Conservation (phyloP, 2,888 invertebrate species). For the Ellobium chinense region DNA sequence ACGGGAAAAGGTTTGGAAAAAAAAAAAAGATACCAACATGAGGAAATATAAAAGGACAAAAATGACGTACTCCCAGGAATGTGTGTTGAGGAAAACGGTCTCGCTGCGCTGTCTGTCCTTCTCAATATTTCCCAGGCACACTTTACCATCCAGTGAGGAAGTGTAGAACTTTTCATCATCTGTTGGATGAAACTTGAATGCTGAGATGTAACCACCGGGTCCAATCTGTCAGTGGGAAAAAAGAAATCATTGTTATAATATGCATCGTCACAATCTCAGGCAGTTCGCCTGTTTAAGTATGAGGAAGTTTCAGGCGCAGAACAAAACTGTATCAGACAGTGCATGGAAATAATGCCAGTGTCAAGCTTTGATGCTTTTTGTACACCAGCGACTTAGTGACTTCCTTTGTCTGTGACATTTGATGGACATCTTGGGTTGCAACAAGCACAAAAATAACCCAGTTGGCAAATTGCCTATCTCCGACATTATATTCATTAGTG, state of each 20-base stretch:
- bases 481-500: no score
- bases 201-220: slow-evolving; percentile 74
- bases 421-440: no score
- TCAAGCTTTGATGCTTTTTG: no score
- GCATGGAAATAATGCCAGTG: no score
- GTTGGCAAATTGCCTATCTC: no score
- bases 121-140: slow-evolving; percentile 49
- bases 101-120: background rate
- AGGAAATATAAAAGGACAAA: background rate
- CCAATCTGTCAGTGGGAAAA: slow-evolving; percentile 60
- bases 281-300: no score
- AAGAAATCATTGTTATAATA: background rate
- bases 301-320: no score
- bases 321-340: no score
- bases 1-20: background rate
- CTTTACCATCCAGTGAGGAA: slow-evolving; percentile 72
- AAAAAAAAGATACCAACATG: background rate
- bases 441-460: no score
- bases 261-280: background rate
- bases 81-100: slow-evolving; percentile 8
- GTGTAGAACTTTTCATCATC: slow-evolving; percentile 60
- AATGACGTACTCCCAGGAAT: slow-evolving; percentile 20
- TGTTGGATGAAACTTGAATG: slow-evolving; percentile 73
- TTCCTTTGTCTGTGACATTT: no score
- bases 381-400: no score